These are phyloP conservation scores for Nothoprocta perdicaria DNA, from an alignment of 2,113 vertebrate genomes.

Conservation along the genomic window DNA sequence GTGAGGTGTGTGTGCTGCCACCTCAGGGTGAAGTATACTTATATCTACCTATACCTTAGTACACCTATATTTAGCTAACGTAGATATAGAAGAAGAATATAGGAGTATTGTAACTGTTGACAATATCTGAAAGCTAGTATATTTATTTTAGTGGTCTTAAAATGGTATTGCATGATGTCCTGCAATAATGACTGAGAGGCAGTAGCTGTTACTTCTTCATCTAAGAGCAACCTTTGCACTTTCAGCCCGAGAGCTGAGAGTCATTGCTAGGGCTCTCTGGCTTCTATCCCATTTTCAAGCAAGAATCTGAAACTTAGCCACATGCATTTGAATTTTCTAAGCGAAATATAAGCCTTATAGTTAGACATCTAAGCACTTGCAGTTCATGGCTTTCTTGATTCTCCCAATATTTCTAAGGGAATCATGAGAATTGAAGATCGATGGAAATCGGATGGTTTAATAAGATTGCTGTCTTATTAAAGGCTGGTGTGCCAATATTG, in stretches of 20 bases:
- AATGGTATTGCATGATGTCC: neutral
- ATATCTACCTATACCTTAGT: too few relatives aligned
- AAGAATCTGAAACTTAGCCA: neutral
- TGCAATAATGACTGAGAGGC: neutral
- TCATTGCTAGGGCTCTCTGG: fast-evolving
- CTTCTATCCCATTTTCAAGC: neutral
- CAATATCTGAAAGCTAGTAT: neutral
- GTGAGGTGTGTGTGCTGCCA: fast-evolving
- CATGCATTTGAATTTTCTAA: neutral
- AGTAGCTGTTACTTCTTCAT: neutral
- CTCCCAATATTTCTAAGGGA: neutral
- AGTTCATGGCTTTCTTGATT: neutral
- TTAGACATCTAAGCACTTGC: neutral
- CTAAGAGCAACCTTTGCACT: neutral
- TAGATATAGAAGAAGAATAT: fast-evolving
- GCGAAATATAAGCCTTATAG: neutral
- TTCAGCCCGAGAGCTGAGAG: neutral
- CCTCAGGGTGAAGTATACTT: fast-evolving
- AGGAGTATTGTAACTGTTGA: fast-evolving
- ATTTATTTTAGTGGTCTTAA: neutral
- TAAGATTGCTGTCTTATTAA: neutral
- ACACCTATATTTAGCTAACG: fast-evolving
- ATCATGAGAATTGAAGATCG: fast-evolving
- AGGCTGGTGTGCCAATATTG: neutral
- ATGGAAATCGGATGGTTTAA: neutral